Evolutionary conservation across 1,140 invertebrate genomes (phyloP).

Genomic region (Lepidostoma basale): DNA sequence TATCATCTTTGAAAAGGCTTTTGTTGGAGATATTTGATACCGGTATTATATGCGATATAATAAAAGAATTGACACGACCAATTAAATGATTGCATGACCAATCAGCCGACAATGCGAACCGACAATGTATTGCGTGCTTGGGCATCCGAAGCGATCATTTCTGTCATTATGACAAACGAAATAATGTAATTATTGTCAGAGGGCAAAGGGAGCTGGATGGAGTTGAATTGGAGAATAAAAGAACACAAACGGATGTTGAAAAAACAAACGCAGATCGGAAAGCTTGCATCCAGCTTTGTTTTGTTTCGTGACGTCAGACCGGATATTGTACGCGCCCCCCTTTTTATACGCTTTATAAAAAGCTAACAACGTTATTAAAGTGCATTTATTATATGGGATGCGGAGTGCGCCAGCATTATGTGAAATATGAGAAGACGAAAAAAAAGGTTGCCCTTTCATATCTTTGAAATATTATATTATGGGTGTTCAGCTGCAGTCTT

Average conservation of each 20-base stretch:
- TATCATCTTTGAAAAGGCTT: too few species aligned
- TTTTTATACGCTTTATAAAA: constrained; percentile 9
- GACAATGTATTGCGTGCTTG: constrained; percentile 27
- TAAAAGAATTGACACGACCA: too few species aligned
- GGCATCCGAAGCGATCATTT: constrained; percentile 38
- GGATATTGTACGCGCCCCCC: constrained; percentile 35
- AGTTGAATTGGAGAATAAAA: constrained; percentile 37
- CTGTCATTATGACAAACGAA: constrained; percentile 36
- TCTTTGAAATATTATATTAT: too few species aligned
- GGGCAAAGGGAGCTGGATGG: background rate
- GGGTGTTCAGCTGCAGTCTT: background rate
- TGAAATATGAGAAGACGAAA: constrained; percentile 4
- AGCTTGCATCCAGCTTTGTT: constrained; percentile 32
- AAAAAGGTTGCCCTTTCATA: too few species aligned
- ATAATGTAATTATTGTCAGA: constrained; percentile 26
- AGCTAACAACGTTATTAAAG: constrained; percentile 38
- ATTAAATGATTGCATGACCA: background rate
- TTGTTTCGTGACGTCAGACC: constrained; percentile 31
- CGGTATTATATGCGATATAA: too few species aligned
- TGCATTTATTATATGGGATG: constrained; percentile 11
- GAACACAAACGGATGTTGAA: constrained; percentile 42
- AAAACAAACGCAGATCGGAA: constrained; percentile 35
- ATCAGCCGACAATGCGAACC: background rate
- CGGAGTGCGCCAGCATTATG: background rate
- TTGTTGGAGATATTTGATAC: too few species aligned